These are phyloP conservation scores for Ornithoptera priamus DNA, from an alignment of 2,888 invertebrate genomes.

Conservation along the genomic window DNA sequence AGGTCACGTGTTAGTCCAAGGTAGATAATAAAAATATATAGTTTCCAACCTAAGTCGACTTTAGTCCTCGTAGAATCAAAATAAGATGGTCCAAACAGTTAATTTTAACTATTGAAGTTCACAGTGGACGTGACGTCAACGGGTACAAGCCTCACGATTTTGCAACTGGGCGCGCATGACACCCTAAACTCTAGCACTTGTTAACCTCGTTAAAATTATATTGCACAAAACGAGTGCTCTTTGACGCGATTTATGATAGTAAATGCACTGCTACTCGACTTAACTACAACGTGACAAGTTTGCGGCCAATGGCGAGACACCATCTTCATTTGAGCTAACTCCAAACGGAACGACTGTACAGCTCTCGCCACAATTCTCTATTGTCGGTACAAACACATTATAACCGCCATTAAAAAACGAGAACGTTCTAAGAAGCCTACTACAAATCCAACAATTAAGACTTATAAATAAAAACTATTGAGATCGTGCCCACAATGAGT, in stretches of 20 bases:
- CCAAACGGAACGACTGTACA: background rate
- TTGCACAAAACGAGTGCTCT: conserved; percentile 28
- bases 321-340: conserved; percentile 14
- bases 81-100: background rate
- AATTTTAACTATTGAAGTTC: background rate
- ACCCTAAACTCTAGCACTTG: conserved; percentile 13
- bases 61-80: background rate
- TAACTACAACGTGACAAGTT: conserved; percentile 10
- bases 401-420: conserved; percentile 10
- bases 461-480: conserved; percentile 62
- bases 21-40: no score
- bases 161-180: conserved; percentile 20
- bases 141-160: background rate
- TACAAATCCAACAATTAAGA: conserved; percentile 48
- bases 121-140: background rate
- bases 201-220: conserved; percentile 27
- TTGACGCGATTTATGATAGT: conserved; percentile 11
- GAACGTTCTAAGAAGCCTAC: conserved; percentile 35
- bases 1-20: no score
- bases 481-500: conserved; percentile 73
- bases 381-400: conserved; percentile 18
- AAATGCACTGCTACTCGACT: conserved; percentile 23
- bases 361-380: conserved; percentile 7
- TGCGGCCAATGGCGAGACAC: conserved; percentile 3
- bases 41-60: background rate